These are phyloP conservation scores for Chaetophractus vellerosus DNA, from an alignment of 2,797 vertebrate genomes.

Conservation along the genomic window DNA sequence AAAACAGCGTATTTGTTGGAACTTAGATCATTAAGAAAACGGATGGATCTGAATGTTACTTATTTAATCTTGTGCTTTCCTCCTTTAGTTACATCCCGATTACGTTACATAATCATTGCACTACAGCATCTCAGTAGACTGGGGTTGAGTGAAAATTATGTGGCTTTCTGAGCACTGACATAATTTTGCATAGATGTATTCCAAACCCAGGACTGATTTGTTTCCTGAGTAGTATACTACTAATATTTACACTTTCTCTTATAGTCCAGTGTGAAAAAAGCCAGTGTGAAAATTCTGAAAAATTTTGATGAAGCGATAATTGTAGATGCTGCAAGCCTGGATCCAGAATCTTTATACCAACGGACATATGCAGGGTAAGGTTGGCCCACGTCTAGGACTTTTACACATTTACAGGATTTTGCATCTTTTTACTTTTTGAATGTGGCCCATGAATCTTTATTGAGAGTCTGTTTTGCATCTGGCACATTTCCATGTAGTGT, in stretches of 20 bases:
- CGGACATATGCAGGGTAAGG: slow-evolving; percentile 98
- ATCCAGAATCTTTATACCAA: slow-evolving; percentile 98
- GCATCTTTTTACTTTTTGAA: neutral
- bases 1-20: neutral
- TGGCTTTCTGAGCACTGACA: slow-evolving; percentile 30
- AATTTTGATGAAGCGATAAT: slow-evolving; percentile 99
- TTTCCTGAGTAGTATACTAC: slow-evolving; percentile 78
- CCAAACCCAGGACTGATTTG: slow-evolving; percentile 3
- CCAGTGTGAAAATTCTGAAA: slow-evolving; percentile 98
- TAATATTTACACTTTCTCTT: slow-evolving; percentile 87
- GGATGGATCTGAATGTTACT: neutral
- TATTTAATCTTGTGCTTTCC: slow-evolving; percentile 9
- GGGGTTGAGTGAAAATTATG: neutral
- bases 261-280: slow-evolving; percentile 93
- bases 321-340: slow-evolving; percentile 97
- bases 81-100: neutral
- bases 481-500: neutral
- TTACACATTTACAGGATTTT: neutral
- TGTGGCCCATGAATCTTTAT: neutral
- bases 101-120: slow-evolving; percentile 45
- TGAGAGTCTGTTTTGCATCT: neutral
- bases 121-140: neutral
- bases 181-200: neutral
- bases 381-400: neutral
- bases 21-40: neutral